A percentile compares a stretch with the other conserved stretches of the same genome.
Conservation (phyloP, 1,140 invertebrate genomes). For the Cherax quadricarinatus region DNA sequence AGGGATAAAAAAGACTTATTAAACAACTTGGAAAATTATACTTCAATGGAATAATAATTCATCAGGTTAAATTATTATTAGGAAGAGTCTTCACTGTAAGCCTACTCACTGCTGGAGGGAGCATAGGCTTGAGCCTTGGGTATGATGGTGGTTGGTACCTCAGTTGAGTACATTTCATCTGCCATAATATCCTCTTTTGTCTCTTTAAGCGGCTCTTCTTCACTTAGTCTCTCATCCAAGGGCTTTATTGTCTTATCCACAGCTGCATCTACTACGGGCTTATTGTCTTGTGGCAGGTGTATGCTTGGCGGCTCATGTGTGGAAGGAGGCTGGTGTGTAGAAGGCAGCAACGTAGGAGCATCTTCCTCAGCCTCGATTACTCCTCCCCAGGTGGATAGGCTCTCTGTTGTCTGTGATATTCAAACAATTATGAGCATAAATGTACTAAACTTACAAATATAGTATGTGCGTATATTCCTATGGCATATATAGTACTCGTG, state of each 20-base stretch:
- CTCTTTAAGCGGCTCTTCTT: not conserved
- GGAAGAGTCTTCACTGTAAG: not conserved
- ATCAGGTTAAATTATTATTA: too few relatives aligned
- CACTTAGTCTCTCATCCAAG: not conserved
- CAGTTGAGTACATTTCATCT: not conserved
- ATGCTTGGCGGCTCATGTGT: not conserved
- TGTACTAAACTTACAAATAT: too few relatives aligned
- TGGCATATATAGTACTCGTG: too few relatives aligned
- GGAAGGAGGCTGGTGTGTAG: not conserved
- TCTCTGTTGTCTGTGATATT: slow-evolving; percentile 19
- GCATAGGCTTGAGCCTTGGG: slow-evolving; percentile 42
- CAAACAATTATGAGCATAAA: not conserved
- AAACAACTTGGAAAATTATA: too few relatives aligned
- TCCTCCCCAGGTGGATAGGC: slow-evolving; percentile 30
- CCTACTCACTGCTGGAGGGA: slow-evolving; percentile 41
- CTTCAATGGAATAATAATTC: too few relatives aligned
- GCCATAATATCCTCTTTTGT: not conserved
- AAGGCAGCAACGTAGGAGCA: not conserved
- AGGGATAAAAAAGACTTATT: too few relatives aligned
- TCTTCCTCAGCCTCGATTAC: slow-evolving; percentile 1
- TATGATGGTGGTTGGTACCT: not conserved
- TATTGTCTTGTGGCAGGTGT: not conserved
- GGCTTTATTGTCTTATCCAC: not conserved
- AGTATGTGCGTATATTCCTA: too few relatives aligned
- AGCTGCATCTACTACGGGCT: not conserved